These are phyloP conservation scores for Philotrypesis tridentata DNA, from an alignment of 1,140 invertebrate genomes.

Conservation along the genomic window DNA sequence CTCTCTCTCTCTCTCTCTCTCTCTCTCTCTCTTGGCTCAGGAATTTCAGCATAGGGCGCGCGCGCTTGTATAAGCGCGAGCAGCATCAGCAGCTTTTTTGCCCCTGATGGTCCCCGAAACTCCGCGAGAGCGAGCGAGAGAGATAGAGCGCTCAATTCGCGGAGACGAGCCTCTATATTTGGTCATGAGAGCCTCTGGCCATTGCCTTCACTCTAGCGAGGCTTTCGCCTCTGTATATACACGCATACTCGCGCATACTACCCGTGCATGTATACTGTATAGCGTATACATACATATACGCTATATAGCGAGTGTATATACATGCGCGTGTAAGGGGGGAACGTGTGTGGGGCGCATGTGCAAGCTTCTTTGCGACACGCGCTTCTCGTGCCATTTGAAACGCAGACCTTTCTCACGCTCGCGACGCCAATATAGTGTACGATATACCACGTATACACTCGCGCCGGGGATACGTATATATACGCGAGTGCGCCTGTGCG, in stretches of 20 bases:
- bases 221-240: background rate
- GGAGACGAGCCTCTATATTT: slow-evolving; percentile 42
- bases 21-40: background rate
- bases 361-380: slow-evolving; percentile 25
- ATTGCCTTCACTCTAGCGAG: background rate
- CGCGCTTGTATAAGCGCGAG: background rate
- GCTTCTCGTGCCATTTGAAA: background rate
- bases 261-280: no score
- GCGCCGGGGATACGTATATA: no score
- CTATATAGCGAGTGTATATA: no score
- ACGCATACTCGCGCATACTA: no score
- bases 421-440: background rate
- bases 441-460: no score
- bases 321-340: background rate
- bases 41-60: background rate
- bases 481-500: no score
- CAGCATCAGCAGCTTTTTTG: no score
- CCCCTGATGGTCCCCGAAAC: slow-evolving; percentile 22
- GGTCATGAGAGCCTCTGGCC: slow-evolving; percentile 20
- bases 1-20: no score
- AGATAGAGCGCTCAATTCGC: slow-evolving; percentile 7
- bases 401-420: slow-evolving; percentile 24
- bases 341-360: slow-evolving; percentile 2
- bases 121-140: background rate
- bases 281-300: no score